A percentile compares a stretch with the other conserved stretches of the same genome.
Conservation (phyloP, 2,888 invertebrate genomes). For the Suillia variegata region DNA sequence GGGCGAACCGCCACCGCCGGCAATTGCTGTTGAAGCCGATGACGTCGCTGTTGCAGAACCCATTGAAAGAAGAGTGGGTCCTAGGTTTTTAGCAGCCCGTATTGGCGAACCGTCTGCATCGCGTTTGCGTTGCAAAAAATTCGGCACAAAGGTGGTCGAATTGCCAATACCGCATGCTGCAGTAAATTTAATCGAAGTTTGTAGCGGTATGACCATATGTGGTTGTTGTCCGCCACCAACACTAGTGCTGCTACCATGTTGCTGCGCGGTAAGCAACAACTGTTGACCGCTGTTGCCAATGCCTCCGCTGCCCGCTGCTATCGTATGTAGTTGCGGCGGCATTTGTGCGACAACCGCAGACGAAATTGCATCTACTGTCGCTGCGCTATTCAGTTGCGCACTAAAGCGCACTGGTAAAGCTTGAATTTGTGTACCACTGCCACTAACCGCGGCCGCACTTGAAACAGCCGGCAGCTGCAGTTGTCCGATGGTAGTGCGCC, state of each 20-base stretch:
- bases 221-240: slow-evolving; percentile 33
- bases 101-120: slow-evolving; percentile 75
- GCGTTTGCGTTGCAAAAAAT: slow-evolving; percentile 83
- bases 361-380: slow-evolving; percentile 23
- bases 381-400: slow-evolving; percentile 37
- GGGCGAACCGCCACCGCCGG: slow-evolving; percentile 26
- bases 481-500: slow-evolving; percentile 49
- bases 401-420: slow-evolving; percentile 50
- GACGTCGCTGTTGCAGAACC: slow-evolving; percentile 28
- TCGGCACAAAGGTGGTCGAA: slow-evolving; percentile 55
- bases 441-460: no score
- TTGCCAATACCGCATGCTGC: slow-evolving; percentile 36
- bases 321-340: slow-evolving; percentile 18
- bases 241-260: slow-evolving; percentile 28
- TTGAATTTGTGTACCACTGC: slow-evolving; percentile 43
- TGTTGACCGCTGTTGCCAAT: slow-evolving; percentile 32
- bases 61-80: slow-evolving; percentile 58
- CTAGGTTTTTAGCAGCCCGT: slow-evolving; percentile 70
- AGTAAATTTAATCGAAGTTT: slow-evolving; percentile 54
- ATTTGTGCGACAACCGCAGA: slow-evolving; percentile 28
- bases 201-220: slow-evolving; percentile 57
- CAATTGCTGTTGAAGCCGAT: slow-evolving; percentile 18
- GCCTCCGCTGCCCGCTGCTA: slow-evolving; percentile 12
- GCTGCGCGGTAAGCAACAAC: slow-evolving; percentile 38
- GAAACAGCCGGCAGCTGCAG: slow-evolving; percentile 50